Conservation (phyloP, 2,888 invertebrate genomes). For the Marasmarcha lunaedactyla region DNA sequence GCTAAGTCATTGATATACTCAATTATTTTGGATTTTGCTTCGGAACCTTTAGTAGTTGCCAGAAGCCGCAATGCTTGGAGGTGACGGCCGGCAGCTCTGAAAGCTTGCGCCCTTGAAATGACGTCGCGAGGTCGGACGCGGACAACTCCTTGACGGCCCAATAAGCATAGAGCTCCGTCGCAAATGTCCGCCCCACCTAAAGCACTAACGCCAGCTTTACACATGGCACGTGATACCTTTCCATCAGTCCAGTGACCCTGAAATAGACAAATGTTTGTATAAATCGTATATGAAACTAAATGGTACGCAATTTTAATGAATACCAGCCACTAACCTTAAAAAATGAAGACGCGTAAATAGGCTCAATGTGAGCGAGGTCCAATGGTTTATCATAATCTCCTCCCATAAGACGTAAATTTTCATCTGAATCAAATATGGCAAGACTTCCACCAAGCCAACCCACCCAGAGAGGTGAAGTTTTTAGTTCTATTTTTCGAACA, state of each 20-base stretch:
- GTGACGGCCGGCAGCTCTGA: constrained; percentile 73
- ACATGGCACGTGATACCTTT: constrained; percentile 80
- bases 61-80: constrained; percentile 45
- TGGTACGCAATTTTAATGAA: too few species aligned
- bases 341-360: constrained; percentile 89
- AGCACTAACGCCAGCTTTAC: constrained; percentile 69
- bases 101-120: constrained; percentile 60
- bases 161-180: constrained; percentile 67
- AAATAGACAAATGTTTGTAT: constrained; percentile 8
- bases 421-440: constrained; percentile 86
- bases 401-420: constrained; percentile 89
- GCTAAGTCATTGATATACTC: constrained; percentile 35
- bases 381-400: constrained; percentile 88
- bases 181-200: constrained; percentile 52
- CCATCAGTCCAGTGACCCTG: constrained; percentile 96
- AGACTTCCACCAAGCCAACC: constrained; percentile 83
- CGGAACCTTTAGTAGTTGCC: constrained; percentile 32
- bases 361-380: constrained; percentile 83
- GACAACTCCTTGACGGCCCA: constrained; percentile 74
- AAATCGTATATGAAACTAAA: too few species aligned
- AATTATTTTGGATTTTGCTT: constrained; percentile 31
- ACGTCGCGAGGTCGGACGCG: constrained; percentile 73
- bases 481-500: constrained; percentile 78
- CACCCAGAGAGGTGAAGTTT: constrained; percentile 74
- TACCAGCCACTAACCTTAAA: constrained; percentile 81